A percentile compares a stretch with the other conserved stretches of the same genome.
Conservation (phyloP, 2,888 invertebrate genomes). For the Amblyteles armatorius region DNA sequence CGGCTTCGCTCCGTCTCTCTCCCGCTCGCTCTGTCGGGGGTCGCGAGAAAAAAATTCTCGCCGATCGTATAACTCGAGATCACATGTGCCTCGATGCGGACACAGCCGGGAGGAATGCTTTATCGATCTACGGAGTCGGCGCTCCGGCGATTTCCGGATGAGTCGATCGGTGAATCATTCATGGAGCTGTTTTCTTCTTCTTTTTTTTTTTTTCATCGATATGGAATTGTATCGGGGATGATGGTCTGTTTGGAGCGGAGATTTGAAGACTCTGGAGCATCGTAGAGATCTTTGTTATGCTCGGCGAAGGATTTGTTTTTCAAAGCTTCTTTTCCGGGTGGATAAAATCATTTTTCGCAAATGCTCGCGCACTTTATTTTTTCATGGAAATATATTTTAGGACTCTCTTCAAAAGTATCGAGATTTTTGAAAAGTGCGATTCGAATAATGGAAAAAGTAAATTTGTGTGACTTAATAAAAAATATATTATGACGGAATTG, state of each 20-base stretch:
- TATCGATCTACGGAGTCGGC: slow-evolving; percentile 37
- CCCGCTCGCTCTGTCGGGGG: slow-evolving; percentile 12
- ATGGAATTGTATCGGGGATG: background rate
- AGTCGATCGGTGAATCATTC: slow-evolving; percentile 19
- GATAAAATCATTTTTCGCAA: background rate
- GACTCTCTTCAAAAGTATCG: background rate
- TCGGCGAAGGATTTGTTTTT: too few relatives aligned
- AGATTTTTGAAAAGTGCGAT: too few relatives aligned
- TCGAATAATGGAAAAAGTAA: background rate
- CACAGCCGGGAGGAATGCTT: slow-evolving; percentile 41
- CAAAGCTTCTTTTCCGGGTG: too few relatives aligned
- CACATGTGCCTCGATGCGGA: background rate
- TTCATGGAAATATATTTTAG: background rate
- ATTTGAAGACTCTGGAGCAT: background rate
- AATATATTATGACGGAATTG: background rate
- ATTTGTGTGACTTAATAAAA: background rate
- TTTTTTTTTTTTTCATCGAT: background rate
- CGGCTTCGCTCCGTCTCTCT: slow-evolving; percentile 44
- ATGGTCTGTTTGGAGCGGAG: background rate
- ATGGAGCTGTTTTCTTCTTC: slow-evolving; percentile 4
- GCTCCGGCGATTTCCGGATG: slow-evolving; percentile 49
- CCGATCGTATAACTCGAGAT: slow-evolving; percentile 55
- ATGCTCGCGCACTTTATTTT: too few relatives aligned
- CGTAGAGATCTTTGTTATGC: background rate
- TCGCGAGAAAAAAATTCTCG: slow-evolving; percentile 28